Base-by-base conservation (phyloP, 2,888 invertebrate species). In the Torymus texanus region DNA sequence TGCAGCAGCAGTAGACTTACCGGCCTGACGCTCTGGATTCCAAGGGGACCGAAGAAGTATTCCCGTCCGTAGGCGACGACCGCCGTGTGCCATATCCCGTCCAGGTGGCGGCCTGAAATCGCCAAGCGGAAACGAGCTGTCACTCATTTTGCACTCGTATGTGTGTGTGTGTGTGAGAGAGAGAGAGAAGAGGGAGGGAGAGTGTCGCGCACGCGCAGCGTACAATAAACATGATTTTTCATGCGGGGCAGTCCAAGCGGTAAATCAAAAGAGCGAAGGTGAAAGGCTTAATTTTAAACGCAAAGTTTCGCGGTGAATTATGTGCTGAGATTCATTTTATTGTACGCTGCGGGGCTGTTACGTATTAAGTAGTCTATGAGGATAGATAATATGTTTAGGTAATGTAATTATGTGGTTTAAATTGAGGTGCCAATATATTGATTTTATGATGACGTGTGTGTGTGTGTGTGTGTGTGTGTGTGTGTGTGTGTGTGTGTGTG, bases 41-140 rank as follows among this genome's bases (percentile, higher is more conserved):
- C 97, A 70, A 91, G 92, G 58, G 94, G 94, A 21, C 97, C 97
- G 90, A 94, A 98, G 91, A 96, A 97, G 91, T 95, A 97, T 91
- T 98, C 97, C 83, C 94, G 92, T 70, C 95, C 95, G 91, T 94
- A 97, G 16, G 94, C 96, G 83, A 97, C 96, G 82, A 98, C 92
- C n/a, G 94, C 94, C n/a, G 97, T 97, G 91, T 98, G 98, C 97
- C 97, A 98, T 86, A 98, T 94, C 77, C 97, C 97, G 87, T 97
- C 96, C 82, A 98, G 92, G 86, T 94, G 94, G 85, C 94, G 94
- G 62, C 97, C 97, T 97, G 91, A 55, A 88, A 88, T 78, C 70
- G 67, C 76, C 78, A 76, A 75, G 65, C n/a, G 21, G 18, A 77
- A 74, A 80, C 51, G 62, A 59, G 29, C 68, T 72, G 67, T 77